phyloP scores from a whole-genome alignment of 2,888 invertebrate species.

The Spisula solida region DNA sequence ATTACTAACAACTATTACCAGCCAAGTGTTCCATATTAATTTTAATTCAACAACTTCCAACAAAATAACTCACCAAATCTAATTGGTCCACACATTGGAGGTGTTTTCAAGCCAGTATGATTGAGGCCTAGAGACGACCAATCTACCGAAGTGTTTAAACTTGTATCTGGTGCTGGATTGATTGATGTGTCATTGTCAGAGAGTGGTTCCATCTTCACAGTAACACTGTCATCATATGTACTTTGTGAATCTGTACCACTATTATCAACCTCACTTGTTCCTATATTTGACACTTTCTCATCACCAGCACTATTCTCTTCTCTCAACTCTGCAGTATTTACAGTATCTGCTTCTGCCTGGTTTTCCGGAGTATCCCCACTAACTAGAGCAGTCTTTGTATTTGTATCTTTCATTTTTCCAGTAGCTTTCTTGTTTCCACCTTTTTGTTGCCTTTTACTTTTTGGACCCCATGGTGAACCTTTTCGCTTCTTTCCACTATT shows the following conservation, averaged over 20 bases:
- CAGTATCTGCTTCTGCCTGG: not conserved
- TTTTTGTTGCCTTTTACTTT: not conserved
- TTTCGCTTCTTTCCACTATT: constrained; percentile 1
- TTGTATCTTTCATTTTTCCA: not conserved
- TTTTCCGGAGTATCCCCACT: not conserved
- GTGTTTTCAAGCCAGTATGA: not conserved
- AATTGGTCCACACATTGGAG: constrained; percentile 34
- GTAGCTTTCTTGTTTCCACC: not conserved
- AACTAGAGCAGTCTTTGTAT: not conserved
- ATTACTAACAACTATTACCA: too few relatives aligned
- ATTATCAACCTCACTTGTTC: not conserved
- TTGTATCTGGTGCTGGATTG: not conserved
- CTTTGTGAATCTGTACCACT: not conserved
- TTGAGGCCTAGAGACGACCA: not conserved
- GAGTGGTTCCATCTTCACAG: constrained; percentile 20
- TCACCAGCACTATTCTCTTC: not conserved
- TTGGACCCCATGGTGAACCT: constrained; percentile 13
- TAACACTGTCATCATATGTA: not conserved
- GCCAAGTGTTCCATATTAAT: too few relatives aligned
- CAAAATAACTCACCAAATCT: constrained; percentile 39
- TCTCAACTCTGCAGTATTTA: not conserved
- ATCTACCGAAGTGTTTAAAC: not conserved
- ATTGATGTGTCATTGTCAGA: not conserved
- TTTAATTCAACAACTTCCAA: not conserved
- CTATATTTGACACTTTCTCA: not conserved